Percentiles rank a stretch among this genome's conserved stretches.
These are phyloP conservation scores for Petrolisthes manimaculis DNA, from an alignment of 2,888 invertebrate species.

Conservation along the genomic window DNA sequence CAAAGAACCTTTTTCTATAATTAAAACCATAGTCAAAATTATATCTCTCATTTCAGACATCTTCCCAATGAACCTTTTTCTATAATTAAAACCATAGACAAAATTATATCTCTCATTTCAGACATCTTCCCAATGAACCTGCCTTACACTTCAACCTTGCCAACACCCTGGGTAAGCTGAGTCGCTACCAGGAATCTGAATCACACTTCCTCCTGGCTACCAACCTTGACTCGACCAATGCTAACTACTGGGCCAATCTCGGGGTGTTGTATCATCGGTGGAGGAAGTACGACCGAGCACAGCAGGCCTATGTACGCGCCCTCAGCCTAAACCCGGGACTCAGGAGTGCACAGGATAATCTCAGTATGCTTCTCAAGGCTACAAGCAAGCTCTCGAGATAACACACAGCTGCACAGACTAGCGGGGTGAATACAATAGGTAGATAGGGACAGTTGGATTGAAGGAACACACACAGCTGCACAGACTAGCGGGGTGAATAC, in stretches of 20 bases:
- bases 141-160: slow-evolving; percentile 88
- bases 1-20: too few relatives aligned
- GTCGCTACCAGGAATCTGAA: slow-evolving; percentile 84
- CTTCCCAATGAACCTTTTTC: too few relatives aligned
- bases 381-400: slow-evolving; percentile 54
- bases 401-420: neutral
- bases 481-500: neutral
- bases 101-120: slow-evolving; percentile 29
- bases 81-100: too few relatives aligned
- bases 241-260: slow-evolving; percentile 90
- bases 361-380: slow-evolving; percentile 63
- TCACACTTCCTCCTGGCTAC: slow-evolving; percentile 83
- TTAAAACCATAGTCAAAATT: too few relatives aligned
- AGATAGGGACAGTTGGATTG: neutral
- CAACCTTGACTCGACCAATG: slow-evolving; percentile 76
- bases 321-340: slow-evolving; percentile 57
- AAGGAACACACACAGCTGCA: neutral
- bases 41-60: too few relatives aligned
- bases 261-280: slow-evolving; percentile 89
- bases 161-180: slow-evolving; percentile 87
- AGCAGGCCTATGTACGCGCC: slow-evolving; percentile 59
- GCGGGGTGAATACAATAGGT: neutral
- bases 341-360: slow-evolving; percentile 62
- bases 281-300: slow-evolving; percentile 64
- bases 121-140: slow-evolving; percentile 80